Conservation (phyloP, 92 coral and sea anemone genomes). For the Bergia sp. region DNA sequence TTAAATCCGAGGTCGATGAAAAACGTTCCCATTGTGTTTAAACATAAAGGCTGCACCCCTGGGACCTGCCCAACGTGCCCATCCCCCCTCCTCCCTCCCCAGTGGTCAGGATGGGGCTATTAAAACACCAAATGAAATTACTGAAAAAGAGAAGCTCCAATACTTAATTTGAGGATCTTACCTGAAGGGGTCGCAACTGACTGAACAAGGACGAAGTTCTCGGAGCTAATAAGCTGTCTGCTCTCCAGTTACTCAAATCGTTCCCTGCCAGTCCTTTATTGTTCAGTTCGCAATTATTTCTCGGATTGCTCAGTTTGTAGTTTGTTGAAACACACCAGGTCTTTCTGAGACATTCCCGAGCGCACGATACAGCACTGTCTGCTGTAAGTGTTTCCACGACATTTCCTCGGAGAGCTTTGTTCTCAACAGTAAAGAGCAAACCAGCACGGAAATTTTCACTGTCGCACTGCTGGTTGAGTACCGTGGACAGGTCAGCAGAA, state of each 20-base stretch:
- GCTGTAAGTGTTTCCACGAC: not conserved
- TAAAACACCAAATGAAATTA: no score
- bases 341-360: slow-evolving; percentile 16
- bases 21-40: no score
- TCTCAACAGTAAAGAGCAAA: not conserved
- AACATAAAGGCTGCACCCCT: no score
- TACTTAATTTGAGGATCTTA: not conserved
- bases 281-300: slow-evolving; percentile 27
- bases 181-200: slow-evolving; percentile 13
- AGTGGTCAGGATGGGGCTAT: no score
- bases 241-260: not conserved
- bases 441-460: not conserved
- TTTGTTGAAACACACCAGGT: slow-evolving; percentile 34
- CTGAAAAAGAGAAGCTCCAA: no score
- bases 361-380: not conserved
- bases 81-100: no score
- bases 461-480: slow-evolving; percentile 11
- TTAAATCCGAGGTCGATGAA: no score
- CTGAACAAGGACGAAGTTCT: slow-evolving; percentile 20
- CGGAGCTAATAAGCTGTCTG: slow-evolving; percentile 3
- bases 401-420: slow-evolving; percentile 6
- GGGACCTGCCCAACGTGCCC: no score
- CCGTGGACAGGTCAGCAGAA: no score
- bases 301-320: not conserved
- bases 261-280: slow-evolving; percentile 1